Conservation (phyloP, 2,888 invertebrate species). For the Macaria liturata region DNA sequence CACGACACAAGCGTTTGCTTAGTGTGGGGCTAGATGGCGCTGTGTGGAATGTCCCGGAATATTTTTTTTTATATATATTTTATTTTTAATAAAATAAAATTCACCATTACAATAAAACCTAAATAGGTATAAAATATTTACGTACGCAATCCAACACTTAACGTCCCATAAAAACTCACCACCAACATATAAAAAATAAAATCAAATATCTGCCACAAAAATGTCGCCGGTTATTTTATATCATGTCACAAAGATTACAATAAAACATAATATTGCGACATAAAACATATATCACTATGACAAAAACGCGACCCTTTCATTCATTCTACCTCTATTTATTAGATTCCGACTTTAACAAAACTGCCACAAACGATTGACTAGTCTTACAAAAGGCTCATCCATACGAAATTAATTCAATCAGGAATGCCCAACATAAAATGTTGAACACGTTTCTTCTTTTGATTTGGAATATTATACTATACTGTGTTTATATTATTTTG, state of each 20-base stretch:
- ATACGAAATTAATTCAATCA: conserved; percentile 71
- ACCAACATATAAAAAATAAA: conserved; percentile 39
- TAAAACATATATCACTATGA: conserved; percentile 37
- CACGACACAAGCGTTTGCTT: too few relatives aligned
- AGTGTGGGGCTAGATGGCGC: too few relatives aligned
- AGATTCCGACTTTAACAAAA: conserved; percentile 68
- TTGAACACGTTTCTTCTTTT: not conserved
- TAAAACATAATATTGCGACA: conserved; percentile 45
- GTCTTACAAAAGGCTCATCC: conserved; percentile 63
- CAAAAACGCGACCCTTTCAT: conserved; percentile 58
- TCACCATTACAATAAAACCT: conserved; percentile 14
- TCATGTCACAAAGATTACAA: conserved; percentile 48
- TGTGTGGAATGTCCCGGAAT: too few relatives aligned
- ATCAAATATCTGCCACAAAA: conserved; percentile 41
- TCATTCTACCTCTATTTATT: conserved; percentile 53
- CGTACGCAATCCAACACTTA: conserved; percentile 18
- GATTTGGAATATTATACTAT: too few relatives aligned
- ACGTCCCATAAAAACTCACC: conserved; percentile 25
- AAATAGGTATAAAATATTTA: conserved; percentile 22
- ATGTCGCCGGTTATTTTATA: conserved; percentile 47
- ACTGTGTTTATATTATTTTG: too few relatives aligned
- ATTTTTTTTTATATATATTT: too few relatives aligned
- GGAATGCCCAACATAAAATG: conserved; percentile 53
- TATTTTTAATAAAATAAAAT: conserved; percentile 3
- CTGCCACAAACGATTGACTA: conserved; percentile 69